These are phyloP conservation scores for Netelia inedita DNA, from an alignment of 2,888 invertebrate genomes.

Conservation along the genomic window DNA sequence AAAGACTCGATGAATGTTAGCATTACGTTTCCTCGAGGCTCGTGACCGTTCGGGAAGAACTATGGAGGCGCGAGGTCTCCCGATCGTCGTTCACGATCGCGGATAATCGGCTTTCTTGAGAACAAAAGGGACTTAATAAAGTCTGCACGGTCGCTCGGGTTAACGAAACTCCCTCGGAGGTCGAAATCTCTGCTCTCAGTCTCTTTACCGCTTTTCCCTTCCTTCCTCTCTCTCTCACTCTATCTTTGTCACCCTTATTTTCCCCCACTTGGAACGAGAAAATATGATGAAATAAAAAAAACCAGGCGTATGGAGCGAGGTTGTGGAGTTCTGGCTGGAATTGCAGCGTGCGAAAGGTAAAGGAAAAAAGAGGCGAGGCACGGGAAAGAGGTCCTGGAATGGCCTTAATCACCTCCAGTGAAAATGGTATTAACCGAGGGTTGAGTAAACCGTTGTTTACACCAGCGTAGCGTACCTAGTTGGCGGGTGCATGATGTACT, in stretches of 20 bases:
- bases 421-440: slow-evolving; percentile 64
- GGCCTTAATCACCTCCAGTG: slow-evolving; percentile 54
- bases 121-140: slow-evolving; percentile 58
- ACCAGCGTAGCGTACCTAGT: slow-evolving; percentile 49
- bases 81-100: slow-evolving; percentile 19
- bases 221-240: neutral
- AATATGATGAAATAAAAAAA: slow-evolving; percentile 29
- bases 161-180: slow-evolving; percentile 37
- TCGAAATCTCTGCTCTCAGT: slow-evolving; percentile 21
- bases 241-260: neutral
- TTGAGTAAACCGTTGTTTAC: slow-evolving; percentile 72
- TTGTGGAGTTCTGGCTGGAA: neutral
- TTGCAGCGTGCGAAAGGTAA: neutral
- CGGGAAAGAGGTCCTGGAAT: slow-evolving; percentile 14
- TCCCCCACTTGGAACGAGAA: neutral
- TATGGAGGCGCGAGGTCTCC: neutral
- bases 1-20: slow-evolving; percentile 1
- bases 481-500: slow-evolving; percentile 5
- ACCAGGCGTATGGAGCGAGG: neutral
- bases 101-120: slow-evolving; percentile 53
- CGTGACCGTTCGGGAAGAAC: neutral
- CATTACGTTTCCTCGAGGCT: slow-evolving; percentile 6
- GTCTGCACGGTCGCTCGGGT: slow-evolving; percentile 46
- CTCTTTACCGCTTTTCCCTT: neutral
- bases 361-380: neutral